Evolutionary conservation across 2,888 invertebrate species (phyloP), one percentile per base, ranked within the genome.

Genomic region (Nudaria mundana): DNA sequence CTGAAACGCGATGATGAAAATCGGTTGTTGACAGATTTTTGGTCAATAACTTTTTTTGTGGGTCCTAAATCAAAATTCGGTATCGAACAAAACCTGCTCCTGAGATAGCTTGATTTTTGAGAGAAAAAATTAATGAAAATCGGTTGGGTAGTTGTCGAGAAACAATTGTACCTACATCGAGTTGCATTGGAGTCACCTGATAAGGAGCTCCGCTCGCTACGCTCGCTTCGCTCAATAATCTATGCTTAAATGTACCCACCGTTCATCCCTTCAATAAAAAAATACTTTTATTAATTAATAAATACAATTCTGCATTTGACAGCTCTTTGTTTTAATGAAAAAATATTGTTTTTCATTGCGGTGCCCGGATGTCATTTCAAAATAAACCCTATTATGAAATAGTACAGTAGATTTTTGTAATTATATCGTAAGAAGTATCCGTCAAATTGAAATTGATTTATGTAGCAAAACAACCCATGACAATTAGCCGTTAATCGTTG

Each of bases 301-400:
- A 41, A 33, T 44, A 53, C 44, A 54, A 52, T 50, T 60, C 61
- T 58, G 44, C 54, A n/a, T n/a, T 55, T 59, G 67, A 65, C 66
- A 59, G 55, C 58, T 64, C 72, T 72, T 72, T 74, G 74, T 76
- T 75, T 64, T 56, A 63, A 65, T 76, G 75, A 76, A 72, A 77
- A 76, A 65, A 58, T 43, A 71, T 68, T 43, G 56, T 49, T n/a
- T n/a, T 56, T 47, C 67, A 66, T 71, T 66, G 71, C 59, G 11
- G 11, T 46, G 53, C 53, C 47, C 52, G 45, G 56, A 61, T 52
- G 47, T 52, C 49, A 43, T 45, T 16, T 1, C 0, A 3, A 48
- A 48, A 26, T 30, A 20, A 6, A 37, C 48, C 32, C 15, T 55
- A 42, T 33, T 0, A 0, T 0, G 0, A 1, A 11, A 0, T 0